A percentile compares a stretch with the other conserved stretches of the same genome.
Conservation (phyloP, 2,797 vertebrate species). For the Anisognathus igniventris region DNA sequence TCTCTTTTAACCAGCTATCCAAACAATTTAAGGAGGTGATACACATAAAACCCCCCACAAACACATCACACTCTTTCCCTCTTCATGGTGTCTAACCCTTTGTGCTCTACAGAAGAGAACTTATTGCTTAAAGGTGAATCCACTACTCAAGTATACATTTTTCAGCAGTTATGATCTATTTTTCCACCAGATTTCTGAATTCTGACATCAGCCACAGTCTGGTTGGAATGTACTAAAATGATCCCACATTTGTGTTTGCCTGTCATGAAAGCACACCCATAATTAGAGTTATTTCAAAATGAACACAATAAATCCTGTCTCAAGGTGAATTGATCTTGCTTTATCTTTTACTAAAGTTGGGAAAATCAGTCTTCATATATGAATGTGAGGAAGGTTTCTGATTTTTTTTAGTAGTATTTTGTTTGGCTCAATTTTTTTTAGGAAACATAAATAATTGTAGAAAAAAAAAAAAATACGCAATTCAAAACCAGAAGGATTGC, state of each 20-base stretch:
- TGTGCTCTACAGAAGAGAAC: background rate
- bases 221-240: background rate
- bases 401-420: background rate
- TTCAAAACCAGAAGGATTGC: rapidly evolving
- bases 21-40: background rate
- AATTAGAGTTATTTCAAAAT: background rate
- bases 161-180: background rate
- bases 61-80: background rate
- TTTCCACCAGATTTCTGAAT: background rate
- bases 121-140: background rate
- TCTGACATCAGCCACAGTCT: background rate
- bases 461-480: rapidly evolving
- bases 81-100: background rate
- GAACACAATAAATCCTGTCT: background rate
- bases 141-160: background rate
- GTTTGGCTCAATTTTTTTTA: background rate
- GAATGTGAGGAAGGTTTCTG: background rate
- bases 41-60: no score
- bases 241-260: background rate
- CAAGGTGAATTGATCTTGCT: background rate
- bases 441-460: background rate
- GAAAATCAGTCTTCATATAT: background rate
- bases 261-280: background rate
- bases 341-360: background rate
- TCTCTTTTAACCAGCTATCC: background rate